Base-by-base conservation (phyloP, 2,888 invertebrate genomes). In the Megalurothrips usitatus region DNA sequence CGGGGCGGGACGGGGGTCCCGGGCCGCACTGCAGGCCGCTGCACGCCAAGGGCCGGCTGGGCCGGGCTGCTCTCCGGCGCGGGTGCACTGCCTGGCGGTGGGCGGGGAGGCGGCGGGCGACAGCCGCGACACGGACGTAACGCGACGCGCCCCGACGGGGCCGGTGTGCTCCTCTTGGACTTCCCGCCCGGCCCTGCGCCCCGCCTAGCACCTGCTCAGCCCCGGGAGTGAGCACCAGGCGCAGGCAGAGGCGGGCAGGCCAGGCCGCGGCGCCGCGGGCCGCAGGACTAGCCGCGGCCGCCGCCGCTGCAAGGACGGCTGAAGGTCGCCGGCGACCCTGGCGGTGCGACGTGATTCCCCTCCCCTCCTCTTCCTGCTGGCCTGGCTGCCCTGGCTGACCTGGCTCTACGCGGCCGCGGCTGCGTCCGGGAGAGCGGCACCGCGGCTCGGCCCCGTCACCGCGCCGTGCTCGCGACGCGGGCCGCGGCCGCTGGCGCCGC, bases 221-320 rank as follows among this genome's bases (percentile, higher is more conserved):
- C 34, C 34, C 34, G 6, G 34, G 19, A 58, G 58, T 58, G 58
- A 58, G 58, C 14, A 4, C 19, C 58, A 58, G 58, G 58, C n/a
- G n/a, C n/a, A n/a, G n/a, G n/a, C n/a, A n/a, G n/a, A n/a, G n/a
- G n/a, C 34, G 6, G 34, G 34, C 34, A 43, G 34, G 34, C 34
- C 34, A 43, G 34, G 34, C 34, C 2, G 34, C 34, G 34, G 34
- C 34, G 6, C 34, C 34, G 34, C 58, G 17, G 58, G 6, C 34
- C 34, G 34, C 58, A 58, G 58, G 58, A 58, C 58, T 58, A n/a
- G 58, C 58, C 58, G 14, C 52, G 52, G 14, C 52, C 52, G 58
- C 19, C 2, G 11, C 68, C 68, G 68, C 23, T 75, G 68, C 68
- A 75, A 75, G 68, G 68, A 75, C 68, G 68, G 68, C 68, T 75